Evolutionary conservation across 23 tunicate genomes (phyloP), one percentile per base, ranked within the genome.

Genomic region (Trididemnum clinides): DNA sequence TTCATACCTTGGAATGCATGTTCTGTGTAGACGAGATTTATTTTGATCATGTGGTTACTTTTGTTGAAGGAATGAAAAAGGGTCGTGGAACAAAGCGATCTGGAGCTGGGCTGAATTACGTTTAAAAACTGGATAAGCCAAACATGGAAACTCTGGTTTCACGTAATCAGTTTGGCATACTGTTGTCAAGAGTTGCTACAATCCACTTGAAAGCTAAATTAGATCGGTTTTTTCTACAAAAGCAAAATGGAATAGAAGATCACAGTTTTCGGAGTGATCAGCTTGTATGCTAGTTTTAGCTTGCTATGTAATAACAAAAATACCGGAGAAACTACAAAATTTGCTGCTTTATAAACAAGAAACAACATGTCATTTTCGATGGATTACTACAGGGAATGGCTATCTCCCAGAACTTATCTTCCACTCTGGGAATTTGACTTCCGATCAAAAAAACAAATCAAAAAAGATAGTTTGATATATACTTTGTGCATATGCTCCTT

Each of bases 1-100:
- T 62, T 62, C 69, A 62, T n/a, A 62, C 15, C 27, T 25, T 62
- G 23, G 69, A 62, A 62, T 62, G 69, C n/a, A 15, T 22, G 23
- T n/a, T 62, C n/a, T n/a, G n/a, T n/a, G 69, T 62, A n/a, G n/a
- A 62, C 69, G 23, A 62, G 27, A 62, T 62, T 19, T 62, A 62
- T 62, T 25, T 62, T n/a, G 6, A 6, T 62, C 27, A 62, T 22
- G 69, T n/a, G 23, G n/a, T 62, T 22, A 12, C 69, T 5, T 12
- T 22, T n/a, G 69, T 20, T 62, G 69, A 62, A 62, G 25, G 54
- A 49, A 49, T 10, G 27, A 62, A 62, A 62, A 22, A 62, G 4
- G 69, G n/a, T 62, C 27, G 23, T 25, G 5, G 25, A 62, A n/a
- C 69, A 62, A 62, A 12, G 25, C 6, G 10, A 7, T 10, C 10